Percentiles rank a stretch among this genome's conserved stretches.
phyloP scores from a whole-genome alignment of 2,888 invertebrate species.

The Mylabris sibirica region DNA sequence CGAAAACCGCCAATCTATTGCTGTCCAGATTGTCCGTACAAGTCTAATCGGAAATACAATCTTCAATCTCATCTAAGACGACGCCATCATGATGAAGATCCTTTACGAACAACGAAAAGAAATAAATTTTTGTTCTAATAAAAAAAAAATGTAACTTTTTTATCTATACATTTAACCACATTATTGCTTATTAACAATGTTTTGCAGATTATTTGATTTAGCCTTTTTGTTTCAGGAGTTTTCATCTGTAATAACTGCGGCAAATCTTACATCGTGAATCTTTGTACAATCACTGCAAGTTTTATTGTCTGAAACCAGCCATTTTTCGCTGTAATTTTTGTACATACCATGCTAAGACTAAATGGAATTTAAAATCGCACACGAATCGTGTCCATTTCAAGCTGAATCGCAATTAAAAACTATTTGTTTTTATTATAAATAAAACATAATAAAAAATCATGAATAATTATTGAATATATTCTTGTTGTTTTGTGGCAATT shows the following conservation, averaged over 20 bases:
- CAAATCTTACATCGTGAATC: conserved; percentile 28
- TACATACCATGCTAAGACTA: conserved; percentile 31
- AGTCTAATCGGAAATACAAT: conserved; percentile 30
- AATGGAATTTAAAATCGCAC: conserved; percentile 30
- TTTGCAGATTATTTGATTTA: not conserved
- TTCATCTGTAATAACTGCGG: conserved; percentile 30
- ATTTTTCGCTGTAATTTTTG: conserved; percentile 33
- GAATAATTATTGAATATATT: not conserved
- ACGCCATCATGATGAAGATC: conserved; percentile 17
- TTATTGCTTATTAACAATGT: no score
- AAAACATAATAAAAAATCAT: not conserved
- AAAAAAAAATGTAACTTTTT: not conserved
- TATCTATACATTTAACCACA: not conserved
- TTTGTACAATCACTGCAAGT: conserved; percentile 26
- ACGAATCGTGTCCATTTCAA: conserved; percentile 23
- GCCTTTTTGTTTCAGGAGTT: conserved; percentile 6
- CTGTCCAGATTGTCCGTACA: conserved; percentile 23
- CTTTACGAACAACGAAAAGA: not conserved
- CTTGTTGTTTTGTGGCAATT: no score
- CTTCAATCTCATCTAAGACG: conserved; percentile 27
- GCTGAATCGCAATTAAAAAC: conserved; percentile 14
- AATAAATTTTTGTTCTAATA: not conserved
- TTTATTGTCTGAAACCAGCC: conserved; percentile 33
- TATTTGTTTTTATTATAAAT: no score
- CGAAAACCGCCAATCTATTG: conserved; percentile 12